These are phyloP conservation scores for Bungarus multicinctus DNA, from an alignment of 2,113 vertebrate species.

Conservation along the genomic window DNA sequence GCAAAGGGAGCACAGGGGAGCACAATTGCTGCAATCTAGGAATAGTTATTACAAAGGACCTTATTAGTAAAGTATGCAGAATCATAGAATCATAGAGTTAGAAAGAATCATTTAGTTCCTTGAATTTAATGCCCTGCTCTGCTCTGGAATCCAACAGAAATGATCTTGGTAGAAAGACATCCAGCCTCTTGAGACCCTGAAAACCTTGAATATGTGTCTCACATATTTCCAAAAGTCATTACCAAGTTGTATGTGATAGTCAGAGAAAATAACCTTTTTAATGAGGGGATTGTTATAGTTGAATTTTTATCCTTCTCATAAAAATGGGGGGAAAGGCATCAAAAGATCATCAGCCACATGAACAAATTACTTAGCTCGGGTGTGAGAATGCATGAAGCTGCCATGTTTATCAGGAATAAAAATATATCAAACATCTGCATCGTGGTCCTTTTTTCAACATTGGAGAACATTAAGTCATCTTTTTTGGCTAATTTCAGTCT, in stretches of 20 bases:
- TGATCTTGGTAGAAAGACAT: not conserved
- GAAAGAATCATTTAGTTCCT: not conserved
- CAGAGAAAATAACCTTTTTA: not conserved
- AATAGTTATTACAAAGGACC: not conserved
- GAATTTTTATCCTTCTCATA: not conserved
- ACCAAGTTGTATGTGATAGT: not conserved
- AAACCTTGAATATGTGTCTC: not conserved
- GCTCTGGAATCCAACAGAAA: not conserved
- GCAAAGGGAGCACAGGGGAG: not conserved
- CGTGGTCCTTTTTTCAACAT: not conserved
- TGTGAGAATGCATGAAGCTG: slow-evolving; percentile 5
- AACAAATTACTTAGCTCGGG: not conserved
- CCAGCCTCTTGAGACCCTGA: not conserved
- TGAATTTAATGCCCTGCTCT: not conserved
- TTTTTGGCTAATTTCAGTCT: not conserved
- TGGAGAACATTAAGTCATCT: slow-evolving; percentile 12
- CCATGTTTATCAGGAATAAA: slow-evolving; percentile 11
- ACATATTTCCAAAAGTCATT: not conserved
- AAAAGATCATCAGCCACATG: not conserved
- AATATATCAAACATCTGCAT: not conserved
- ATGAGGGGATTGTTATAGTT: not conserved
- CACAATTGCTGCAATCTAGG: not conserved
- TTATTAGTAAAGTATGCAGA: not conserved
- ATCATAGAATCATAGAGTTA: not conserved
- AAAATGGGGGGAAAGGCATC: not conserved